A percentile compares a stretch with the other conserved stretches of the same genome.
Conservation (phyloP, 1,140 invertebrate genomes). For the Monomorium pharaonis region DNA sequence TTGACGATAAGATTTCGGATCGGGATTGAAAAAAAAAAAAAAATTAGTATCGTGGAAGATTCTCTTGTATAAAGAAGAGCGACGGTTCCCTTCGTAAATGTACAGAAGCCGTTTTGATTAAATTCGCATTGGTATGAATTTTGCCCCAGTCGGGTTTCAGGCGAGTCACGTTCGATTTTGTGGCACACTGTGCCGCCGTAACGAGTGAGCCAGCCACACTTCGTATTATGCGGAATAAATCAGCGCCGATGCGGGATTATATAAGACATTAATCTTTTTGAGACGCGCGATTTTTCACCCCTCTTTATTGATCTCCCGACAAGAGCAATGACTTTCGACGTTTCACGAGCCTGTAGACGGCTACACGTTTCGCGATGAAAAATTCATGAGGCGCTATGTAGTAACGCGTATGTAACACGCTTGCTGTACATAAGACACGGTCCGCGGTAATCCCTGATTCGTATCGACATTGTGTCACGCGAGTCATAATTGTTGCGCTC, state of each 20-base stretch:
- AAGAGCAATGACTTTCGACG: conserved; percentile 58
- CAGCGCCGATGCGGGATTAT: conserved; percentile 53
- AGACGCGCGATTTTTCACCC: conserved; percentile 53
- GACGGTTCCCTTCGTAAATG: background rate
- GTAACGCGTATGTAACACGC: conserved; percentile 52
- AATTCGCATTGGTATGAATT: conserved; percentile 50
- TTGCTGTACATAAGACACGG: conserved; percentile 45
- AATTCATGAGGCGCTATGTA: conserved; percentile 57
- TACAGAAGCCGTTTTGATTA: conserved; percentile 41
- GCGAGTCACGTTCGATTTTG: conserved; percentile 42
- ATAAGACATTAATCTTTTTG: conserved; percentile 58
- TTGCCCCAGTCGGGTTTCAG: conserved; percentile 21
- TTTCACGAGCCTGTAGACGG: conserved; percentile 38
- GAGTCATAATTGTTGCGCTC: conserved; percentile 37
- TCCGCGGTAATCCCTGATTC: conserved; percentile 31
- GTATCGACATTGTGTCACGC: conserved; percentile 47
- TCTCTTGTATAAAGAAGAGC: background rate
- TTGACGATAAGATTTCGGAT: background rate
- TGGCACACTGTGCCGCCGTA: conserved; percentile 7
- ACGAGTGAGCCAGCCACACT: conserved; percentile 35
- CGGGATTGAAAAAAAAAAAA: background rate
- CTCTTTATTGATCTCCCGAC: conserved; percentile 49
- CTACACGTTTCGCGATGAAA: conserved; percentile 49
- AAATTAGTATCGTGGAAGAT: background rate
- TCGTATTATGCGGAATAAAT: conserved; percentile 59